Base-by-base conservation (phyloP, 2,888 invertebrate genomes). In the Branchipolynoe longqiensis region DNA sequence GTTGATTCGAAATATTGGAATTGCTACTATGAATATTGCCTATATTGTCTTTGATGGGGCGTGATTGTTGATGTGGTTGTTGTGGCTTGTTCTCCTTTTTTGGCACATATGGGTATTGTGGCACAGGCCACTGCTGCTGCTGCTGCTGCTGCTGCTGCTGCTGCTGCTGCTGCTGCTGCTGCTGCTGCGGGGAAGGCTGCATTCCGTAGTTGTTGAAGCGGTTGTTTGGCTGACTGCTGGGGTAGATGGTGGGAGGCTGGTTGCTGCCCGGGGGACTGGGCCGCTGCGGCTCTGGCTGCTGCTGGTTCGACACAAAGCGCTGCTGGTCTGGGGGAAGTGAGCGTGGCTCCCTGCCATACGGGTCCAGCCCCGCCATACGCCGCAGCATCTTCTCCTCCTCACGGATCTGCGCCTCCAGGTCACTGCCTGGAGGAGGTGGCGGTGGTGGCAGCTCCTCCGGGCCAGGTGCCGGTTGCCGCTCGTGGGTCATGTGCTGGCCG, bases 351-450 rank as follows among this genome's bases (percentile, higher is more conserved):
- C 69, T 25, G 14, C 59, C 83, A 36, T 82, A 82, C 22, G 54
- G 73, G 14, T 54, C 56, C 22, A 54, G 84, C 22, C 84, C 74
- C 22, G 74, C 62, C 58, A 74, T 74, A 8, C 40, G 54, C 14
- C 84, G 31, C 84, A 84, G 28, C 85, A 92, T 88, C 33, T 91
- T 86, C 36, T 92, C 92, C 86, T 92, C 90, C 83, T 90, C 90
- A 0, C 88, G 87, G 22, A 87, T 89, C 33, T 86, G 85, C 81
- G 28, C 96, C 96, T 92, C 1, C 48, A 89, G 89, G 83, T 91
- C 91, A 31, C 88, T 88, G 14, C 54, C 86, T 96, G 14, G 96
- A 96, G 92, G 91, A 18, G 92, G 92, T 0, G 93, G 92, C 22
- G 92, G 89, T 0, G 94, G 93, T 0, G 94, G 94, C 82, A 94